A percentile compares a stretch with the other conserved stretches of the same genome.
phyloP scores from a whole-genome alignment of 2,113 vertebrate species.

The Hemiscyllium ocellatum region DNA sequence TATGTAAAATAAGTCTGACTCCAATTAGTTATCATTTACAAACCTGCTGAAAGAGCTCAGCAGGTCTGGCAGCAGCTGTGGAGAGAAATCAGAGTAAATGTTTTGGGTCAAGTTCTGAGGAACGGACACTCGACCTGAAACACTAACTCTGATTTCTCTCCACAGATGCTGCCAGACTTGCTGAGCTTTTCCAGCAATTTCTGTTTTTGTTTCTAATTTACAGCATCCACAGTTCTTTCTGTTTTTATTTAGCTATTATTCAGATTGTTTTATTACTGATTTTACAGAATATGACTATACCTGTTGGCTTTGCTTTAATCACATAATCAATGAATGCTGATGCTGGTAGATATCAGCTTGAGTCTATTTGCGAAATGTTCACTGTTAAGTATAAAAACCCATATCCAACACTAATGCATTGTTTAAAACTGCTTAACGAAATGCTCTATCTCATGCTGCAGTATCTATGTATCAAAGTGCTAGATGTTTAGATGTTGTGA shows the following conservation, averaged over 20 bases:
- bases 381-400: not conserved
- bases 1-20: not conserved
- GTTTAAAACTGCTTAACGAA: not conserved
- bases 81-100: no score
- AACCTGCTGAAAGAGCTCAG: no score
- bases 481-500: not conserved
- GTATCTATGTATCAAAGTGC: not conserved
- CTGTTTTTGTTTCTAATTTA: no score
- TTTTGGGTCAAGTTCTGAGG: no score
- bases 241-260: not conserved
- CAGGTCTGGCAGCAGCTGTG: no score
- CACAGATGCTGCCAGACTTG: no score
- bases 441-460: not conserved
- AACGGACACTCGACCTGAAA: no score
- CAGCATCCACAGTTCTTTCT: no score
- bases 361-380: not conserved
- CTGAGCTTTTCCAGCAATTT: no score
- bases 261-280: not conserved
- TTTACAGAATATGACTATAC: no score
- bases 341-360: not conserved
- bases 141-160: no score
- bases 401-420: not conserved
- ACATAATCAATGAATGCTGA: not conserved
- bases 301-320: no score
- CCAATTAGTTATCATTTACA: not conserved